These are phyloP conservation scores for Leptopilina syphax DNA, from an alignment of 2,888 invertebrate genomes.

Conservation along the genomic window DNA sequence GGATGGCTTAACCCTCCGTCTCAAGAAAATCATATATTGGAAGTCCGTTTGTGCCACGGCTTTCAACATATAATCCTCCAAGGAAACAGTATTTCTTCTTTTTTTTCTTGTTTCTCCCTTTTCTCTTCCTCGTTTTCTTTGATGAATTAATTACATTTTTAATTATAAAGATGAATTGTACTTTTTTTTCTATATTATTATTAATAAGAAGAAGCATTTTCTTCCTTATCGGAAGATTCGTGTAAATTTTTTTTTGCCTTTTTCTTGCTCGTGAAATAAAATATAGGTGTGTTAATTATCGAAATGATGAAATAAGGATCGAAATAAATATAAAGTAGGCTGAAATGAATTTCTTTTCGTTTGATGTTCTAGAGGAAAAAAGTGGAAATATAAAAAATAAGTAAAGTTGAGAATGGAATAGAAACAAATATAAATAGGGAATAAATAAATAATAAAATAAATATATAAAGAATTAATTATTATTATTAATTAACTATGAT, in stretches of 20 bases:
- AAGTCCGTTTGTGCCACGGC: slow-evolving; percentile 55
- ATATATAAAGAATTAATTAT: too few species aligned
- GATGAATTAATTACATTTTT: slow-evolving; percentile 25
- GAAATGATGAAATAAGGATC: too few species aligned
- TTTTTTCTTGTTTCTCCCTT: slow-evolving; percentile 31
- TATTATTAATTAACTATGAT: too few species aligned
- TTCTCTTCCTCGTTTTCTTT: slow-evolving; percentile 11
- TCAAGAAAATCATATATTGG: slow-evolving; percentile 65
- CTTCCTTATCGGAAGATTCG: neutral
- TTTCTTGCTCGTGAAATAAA: too few species aligned
- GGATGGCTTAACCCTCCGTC: slow-evolving; percentile 66
- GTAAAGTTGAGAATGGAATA: too few species aligned
- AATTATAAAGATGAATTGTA: neutral
- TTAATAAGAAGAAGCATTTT: neutral
- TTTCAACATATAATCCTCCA: slow-evolving; percentile 53
- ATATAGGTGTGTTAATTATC: too few species aligned
- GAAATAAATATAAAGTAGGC: too few species aligned
- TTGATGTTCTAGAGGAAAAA: too few species aligned
- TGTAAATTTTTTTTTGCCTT: slow-evolving; percentile 36
- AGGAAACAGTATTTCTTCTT: slow-evolving; percentile 45
- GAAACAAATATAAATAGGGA: too few species aligned
- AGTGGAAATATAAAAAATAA: too few species aligned
- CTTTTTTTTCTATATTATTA: neutral
- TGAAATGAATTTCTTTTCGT: too few species aligned
- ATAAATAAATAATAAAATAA: too few species aligned